Conservation (phyloP, 2,797 vertebrate genomes). For the Crenuchus spilurus region DNA sequence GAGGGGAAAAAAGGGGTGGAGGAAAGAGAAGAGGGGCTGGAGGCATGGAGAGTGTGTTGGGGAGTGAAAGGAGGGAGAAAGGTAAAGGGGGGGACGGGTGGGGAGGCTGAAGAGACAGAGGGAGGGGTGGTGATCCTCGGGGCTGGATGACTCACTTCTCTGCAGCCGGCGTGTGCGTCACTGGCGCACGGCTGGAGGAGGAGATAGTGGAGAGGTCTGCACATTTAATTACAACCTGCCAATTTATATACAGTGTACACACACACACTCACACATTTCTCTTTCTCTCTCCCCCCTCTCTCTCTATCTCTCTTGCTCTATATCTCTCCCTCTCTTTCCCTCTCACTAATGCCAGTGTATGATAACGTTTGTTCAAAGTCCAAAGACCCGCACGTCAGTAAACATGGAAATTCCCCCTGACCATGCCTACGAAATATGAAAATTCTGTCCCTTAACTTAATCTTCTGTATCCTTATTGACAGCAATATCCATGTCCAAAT, state of each 20-base stretch:
- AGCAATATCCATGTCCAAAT: neutral
- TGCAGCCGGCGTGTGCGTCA: conserved; percentile 85
- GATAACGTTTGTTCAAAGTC: conserved; percentile 47
- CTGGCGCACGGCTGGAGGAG: conserved; percentile 84
- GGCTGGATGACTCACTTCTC: conserved; percentile 86
- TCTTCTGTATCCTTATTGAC: neutral
- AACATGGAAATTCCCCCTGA: conserved; percentile 36
- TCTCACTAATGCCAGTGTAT: conserved; percentile 40
- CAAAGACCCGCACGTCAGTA: conserved; percentile 47
- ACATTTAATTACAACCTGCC: conserved; percentile 87
- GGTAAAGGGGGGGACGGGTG: conserved; percentile 45
- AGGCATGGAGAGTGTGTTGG: conserved; percentile 48
- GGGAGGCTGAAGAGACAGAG: conserved; percentile 72
- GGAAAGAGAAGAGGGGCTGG: conserved; percentile 29
- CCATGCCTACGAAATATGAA: conserved; percentile 12
- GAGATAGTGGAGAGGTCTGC: conserved; percentile 86
- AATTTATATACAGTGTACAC: conserved; percentile 85
- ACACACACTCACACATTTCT: conserved; percentile 59
- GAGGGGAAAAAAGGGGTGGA: conserved; percentile 16
- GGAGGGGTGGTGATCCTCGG: conserved; percentile 84
- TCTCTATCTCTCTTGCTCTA: neutral
- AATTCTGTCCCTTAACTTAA: conserved; percentile 7
- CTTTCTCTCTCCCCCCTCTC: neutral
- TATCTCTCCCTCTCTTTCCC: neutral
- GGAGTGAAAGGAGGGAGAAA: conserved; percentile 65